Percentiles rank a stretch among this genome's conserved stretches.
Evolutionary conservation across 2,113 vertebrate species (phyloP).

Genomic region (Dipodomys ordii): DNA sequence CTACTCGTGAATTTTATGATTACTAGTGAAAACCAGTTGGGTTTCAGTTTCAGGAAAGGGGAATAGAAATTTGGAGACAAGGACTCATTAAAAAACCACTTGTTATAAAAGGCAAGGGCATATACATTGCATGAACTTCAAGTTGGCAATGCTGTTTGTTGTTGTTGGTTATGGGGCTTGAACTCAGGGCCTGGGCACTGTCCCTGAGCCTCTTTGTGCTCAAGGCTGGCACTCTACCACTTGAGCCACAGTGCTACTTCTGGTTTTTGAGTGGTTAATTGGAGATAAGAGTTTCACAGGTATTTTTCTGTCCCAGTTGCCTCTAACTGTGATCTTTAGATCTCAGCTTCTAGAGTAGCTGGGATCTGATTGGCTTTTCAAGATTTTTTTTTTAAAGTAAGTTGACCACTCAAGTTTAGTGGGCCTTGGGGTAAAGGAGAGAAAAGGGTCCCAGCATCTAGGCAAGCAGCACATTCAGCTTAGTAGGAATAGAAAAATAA

Average conservation of each 20-base stretch:
- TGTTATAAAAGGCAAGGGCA: neutral
- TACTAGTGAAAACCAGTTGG: neutral
- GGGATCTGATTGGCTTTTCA: too few relatives aligned
- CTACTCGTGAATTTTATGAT: neutral
- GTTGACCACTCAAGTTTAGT: neutral
- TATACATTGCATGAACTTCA: neutral
- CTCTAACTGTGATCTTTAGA: too few relatives aligned
- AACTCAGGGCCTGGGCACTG: too few relatives aligned
- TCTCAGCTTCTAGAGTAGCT: too few relatives aligned
- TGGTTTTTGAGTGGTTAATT: too few relatives aligned
- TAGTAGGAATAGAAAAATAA: neutral
- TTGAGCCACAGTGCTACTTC: too few relatives aligned
- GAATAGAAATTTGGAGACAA: neutral
- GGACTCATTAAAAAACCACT: neutral
- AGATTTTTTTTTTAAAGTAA: slow-evolving; percentile 48
- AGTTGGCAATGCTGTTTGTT: neutral
- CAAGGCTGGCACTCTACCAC: too few relatives aligned
- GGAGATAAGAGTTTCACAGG: too few relatives aligned
- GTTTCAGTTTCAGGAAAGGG: neutral
- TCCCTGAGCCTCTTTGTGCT: too few relatives aligned
- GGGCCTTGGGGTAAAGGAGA: neutral
- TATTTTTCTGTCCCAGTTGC: too few relatives aligned
- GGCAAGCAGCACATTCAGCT: neutral
- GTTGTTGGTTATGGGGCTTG: too few relatives aligned
- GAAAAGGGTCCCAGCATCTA: neutral